Percentiles rank a stretch among this genome's conserved stretches.
phyloP scores from a whole-genome alignment of 2,888 invertebrate species.

The Stegana nigrithorax region DNA sequence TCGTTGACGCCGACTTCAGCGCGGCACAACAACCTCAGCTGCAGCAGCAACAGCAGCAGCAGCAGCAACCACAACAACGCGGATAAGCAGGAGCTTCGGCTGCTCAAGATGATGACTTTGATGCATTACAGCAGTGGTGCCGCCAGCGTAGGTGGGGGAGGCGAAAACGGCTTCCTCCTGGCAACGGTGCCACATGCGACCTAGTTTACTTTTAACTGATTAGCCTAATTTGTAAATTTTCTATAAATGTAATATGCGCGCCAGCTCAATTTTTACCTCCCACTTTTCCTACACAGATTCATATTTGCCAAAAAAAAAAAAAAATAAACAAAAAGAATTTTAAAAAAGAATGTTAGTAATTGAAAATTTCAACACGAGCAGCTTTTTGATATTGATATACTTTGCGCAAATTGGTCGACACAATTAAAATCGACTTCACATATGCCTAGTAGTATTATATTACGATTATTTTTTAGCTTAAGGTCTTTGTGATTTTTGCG shows the following conservation, averaged over 20 bases:
- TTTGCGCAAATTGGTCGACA: no score
- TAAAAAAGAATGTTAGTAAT: no score
- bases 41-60: slow-evolving; percentile 28
- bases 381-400: no score
- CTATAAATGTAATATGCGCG: slow-evolving; percentile 3
- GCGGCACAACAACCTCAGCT: slow-evolving; percentile 24
- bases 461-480: no score
- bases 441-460: no score
- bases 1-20: slow-evolving; percentile 35
- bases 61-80: slow-evolving; percentile 38
- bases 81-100: slow-evolving; percentile 65
- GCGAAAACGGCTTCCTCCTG: neutral
- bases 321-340: no score
- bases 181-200: neutral
- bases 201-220: slow-evolving; percentile 21
- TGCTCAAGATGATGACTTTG: slow-evolving; percentile 66
- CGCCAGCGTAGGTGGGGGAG: neutral
- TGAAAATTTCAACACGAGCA: no score
- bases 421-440: no score
- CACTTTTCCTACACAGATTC: no score
- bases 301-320: no score
- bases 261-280: no score
- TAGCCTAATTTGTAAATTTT: slow-evolving; percentile 44
- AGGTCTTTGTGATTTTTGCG: no score
- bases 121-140: slow-evolving; percentile 50